Base-by-base conservation (phyloP, 1,140 invertebrate species). In the Sitobion miscanthi region DNA sequence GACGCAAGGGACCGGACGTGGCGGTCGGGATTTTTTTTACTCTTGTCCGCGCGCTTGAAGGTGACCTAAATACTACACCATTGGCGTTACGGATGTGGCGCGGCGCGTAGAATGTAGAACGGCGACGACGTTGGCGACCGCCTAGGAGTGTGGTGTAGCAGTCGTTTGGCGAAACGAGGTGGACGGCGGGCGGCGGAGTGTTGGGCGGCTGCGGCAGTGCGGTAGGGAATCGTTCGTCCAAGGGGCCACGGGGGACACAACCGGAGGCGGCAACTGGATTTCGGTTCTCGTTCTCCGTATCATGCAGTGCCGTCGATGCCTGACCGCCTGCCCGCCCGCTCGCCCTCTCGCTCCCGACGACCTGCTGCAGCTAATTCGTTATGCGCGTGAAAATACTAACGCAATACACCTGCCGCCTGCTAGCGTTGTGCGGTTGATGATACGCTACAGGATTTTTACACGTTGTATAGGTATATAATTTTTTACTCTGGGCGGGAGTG, bases 41-140 rank as follows among this genome's bases (percentile, higher is more conserved):
- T 45, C 25, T 25, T 25, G 20, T 88, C 30, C 30, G 35, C 11
- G 21, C 42, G 49, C 23, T 11, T 93, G 91, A 93, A 93, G 91
- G 91, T 93, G 91, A 93, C 91, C 91, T 93, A 93, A 93, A 93
- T 93, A 77, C 57, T 92, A 62, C 62, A n/a, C 5, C 30, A 35
- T 54, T 38, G n/a, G 35, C 38, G 88, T 25, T 49, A 42, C 91
- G 45, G 91, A 92, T 85, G 69, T 92, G 62, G 90, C 69, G 42
- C 25, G 77, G 77, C 54, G 35, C 38, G 62, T 91, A 77, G 21
- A 69, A 91, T 82, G 90, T 83, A 42, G 90, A 49, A 92, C 90
- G 38, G 11, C 5, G 83, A 20, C 30, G 69, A 25, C 35, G 90
- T 77, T 47, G 90, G 38, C 88, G 52, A 89, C 52, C 88, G n/a